A percentile compares a stretch with the other conserved stretches of the same genome.
These are phyloP conservation scores for Sialis lutaria DNA, from an alignment of 2,888 invertebrate genomes.

Conservation along the genomic window DNA sequence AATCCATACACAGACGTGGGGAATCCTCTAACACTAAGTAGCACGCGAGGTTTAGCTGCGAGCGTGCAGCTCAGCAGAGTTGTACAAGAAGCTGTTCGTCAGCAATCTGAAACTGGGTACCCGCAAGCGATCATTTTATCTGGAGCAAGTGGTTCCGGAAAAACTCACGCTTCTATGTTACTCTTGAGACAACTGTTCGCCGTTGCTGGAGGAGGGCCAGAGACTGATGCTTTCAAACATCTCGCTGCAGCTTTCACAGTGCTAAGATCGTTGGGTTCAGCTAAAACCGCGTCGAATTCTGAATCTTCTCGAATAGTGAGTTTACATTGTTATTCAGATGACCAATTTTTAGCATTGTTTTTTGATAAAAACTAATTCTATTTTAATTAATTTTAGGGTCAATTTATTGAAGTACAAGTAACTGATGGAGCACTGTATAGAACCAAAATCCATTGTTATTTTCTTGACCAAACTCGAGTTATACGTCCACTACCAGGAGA, in stretches of 20 bases:
- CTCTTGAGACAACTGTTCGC: constrained; percentile 81
- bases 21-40: constrained; percentile 70
- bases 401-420: constrained; percentile 91
- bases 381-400: constrained; percentile 44
- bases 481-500: constrained; percentile 71
- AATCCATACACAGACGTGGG: constrained; percentile 79
- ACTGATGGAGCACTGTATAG: constrained; percentile 87
- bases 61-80: constrained; percentile 74
- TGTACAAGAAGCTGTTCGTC: constrained; percentile 80
- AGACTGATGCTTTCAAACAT: constrained; percentile 93
- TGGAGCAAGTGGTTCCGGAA: constrained; percentile 83
- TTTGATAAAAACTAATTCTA: not conserved
- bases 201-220: constrained; percentile 84
- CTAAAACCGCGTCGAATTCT: constrained; percentile 77
- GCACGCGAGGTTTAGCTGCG: constrained; percentile 50
- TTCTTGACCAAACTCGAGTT: constrained; percentile 84
- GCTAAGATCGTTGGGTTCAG: constrained; percentile 75
- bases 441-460: constrained; percentile 92
- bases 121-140: constrained; percentile 89
- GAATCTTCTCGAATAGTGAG: constrained; percentile 85
- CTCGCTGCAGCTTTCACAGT: constrained; percentile 91
- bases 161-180: constrained; percentile 85
- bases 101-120: constrained; percentile 88
- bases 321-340: constrained; percentile 8
- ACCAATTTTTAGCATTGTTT: not conserved